Percentiles rank a stretch among this genome's conserved stretches.
Evolutionary conservation across 37 sponge, comb jelly and placozoan species (phyloP).

Genomic region (Beroe ovata): DNA sequence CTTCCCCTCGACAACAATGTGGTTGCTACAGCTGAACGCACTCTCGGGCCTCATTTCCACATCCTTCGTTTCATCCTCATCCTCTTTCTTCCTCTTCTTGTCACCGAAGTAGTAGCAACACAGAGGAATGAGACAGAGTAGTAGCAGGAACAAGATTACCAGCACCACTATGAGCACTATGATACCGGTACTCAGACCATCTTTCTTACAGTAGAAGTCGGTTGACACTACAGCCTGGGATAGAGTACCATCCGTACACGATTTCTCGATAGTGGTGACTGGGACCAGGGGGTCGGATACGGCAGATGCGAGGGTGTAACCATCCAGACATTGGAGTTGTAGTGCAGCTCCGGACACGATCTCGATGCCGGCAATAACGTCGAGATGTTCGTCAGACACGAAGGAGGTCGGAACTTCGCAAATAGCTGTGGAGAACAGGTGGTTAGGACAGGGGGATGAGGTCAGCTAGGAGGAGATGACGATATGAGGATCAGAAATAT

Average conservation of each 20-base stretch:
- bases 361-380: background rate
- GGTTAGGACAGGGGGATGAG: background rate
- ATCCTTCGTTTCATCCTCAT: background rate
- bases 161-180: slow-evolving; percentile 32
- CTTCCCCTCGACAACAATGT: slow-evolving; percentile 19
- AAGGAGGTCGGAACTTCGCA: background rate
- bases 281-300: background rate
- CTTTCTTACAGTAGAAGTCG: slow-evolving; percentile 24
- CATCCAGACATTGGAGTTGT: background rate
- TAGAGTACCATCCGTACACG: background rate
- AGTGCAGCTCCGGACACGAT: background rate
- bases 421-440: background rate
- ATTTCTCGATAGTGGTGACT: background rate
- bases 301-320: background rate
- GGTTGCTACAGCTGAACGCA: slow-evolving; percentile 60
- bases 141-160: background rate
- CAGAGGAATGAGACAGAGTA: slow-evolving; percentile 23
- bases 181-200: slow-evolving; percentile 24
- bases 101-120: background rate
- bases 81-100: slow-evolving; percentile 19
- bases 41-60: slow-evolving; percentile 57
- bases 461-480: background rate
- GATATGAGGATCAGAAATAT: too few species aligned
- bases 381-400: background rate
- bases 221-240: background rate